phyloP scores from a whole-genome alignment of 2,797 vertebrate genomes.

The Amazona ochrocephala region DNA sequence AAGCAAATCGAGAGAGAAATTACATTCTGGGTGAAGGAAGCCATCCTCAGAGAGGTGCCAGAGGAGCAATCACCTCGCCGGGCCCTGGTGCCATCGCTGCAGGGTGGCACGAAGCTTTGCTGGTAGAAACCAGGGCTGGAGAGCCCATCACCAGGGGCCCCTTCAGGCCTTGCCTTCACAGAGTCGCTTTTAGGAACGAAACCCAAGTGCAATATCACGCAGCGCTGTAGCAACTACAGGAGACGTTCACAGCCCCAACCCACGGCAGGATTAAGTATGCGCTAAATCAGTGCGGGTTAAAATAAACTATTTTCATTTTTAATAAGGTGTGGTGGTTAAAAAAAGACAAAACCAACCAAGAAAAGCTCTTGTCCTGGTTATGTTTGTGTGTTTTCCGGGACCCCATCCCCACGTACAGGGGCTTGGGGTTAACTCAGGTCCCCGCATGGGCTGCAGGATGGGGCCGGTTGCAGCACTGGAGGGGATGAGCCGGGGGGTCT shows the following conservation, averaged over 20 bases:
- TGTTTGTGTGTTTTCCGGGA: not conserved
- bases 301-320: conserved; percentile 57
- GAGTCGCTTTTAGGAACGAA: conserved; percentile 8
- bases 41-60: not conserved
- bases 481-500: not conserved
- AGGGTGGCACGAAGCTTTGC: not conserved
- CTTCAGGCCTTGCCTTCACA: not conserved
- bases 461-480: accelerated
- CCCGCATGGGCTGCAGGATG: accelerated
- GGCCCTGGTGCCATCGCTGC: not conserved
- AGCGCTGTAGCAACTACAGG: not conserved
- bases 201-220: not conserved
- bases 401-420: accelerated
- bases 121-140: not conserved
- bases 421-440: not conserved
- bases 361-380: not conserved
- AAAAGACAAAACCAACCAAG: accelerated
- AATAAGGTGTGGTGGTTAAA: not conserved
- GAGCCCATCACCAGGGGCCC: not conserved
- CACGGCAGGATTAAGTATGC: not conserved
- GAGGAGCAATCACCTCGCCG: not conserved
- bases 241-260: not conserved
- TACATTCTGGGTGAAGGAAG: not conserved
- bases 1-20: conserved; percentile 4
- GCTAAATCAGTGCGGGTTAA: not conserved